phyloP scores from a whole-genome alignment of 2,888 invertebrate species.

The Galeopsomyia nigrocyanea region DNA sequence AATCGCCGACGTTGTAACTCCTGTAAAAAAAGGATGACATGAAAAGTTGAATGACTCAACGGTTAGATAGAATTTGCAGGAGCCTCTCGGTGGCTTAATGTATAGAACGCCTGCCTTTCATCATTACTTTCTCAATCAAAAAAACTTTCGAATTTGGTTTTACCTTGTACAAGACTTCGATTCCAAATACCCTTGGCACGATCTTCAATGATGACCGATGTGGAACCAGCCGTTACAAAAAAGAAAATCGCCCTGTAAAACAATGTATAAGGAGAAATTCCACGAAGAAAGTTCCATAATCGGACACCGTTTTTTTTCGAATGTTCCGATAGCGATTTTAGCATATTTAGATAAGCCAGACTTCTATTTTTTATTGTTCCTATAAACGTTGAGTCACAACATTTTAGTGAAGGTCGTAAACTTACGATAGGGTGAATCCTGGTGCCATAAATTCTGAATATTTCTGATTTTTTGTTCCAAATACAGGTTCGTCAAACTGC shows the following conservation, averaged over 20 bases:
- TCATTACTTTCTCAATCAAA: too few species aligned
- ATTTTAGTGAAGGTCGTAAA: conserved; percentile 50
- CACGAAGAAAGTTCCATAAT: too few species aligned
- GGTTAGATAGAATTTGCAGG: too few species aligned
- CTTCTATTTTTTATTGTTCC: too few species aligned
- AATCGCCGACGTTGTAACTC: conserved; percentile 85
- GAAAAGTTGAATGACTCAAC: too few species aligned
- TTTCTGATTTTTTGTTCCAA: conserved; percentile 77
- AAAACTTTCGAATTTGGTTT: conserved; percentile 5
- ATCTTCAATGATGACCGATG: conserved; percentile 85
- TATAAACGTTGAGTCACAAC: too few species aligned
- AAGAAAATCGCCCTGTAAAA: conserved; percentile 84
- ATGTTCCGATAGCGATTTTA: too few species aligned
- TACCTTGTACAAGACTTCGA: conserved; percentile 84
- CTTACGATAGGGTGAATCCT: conserved; percentile 85
- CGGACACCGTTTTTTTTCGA: too few species aligned
- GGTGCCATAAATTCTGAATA: conserved; percentile 88
- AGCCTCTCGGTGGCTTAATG: too few species aligned
- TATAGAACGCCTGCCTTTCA: too few species aligned
- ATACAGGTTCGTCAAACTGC: conserved; percentile 79
- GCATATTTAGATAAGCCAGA: too few species aligned
- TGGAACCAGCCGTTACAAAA: conserved; percentile 86
- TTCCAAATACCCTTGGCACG: conserved; percentile 89
- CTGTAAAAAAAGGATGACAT: conserved; percentile 54
- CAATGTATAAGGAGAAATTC: too few species aligned